A percentile compares a stretch with the other conserved stretches of the same genome.
These are phyloP conservation scores for Aphyosemion australe DNA, from an alignment of 2,113 vertebrate genomes.

Conservation along the genomic window DNA sequence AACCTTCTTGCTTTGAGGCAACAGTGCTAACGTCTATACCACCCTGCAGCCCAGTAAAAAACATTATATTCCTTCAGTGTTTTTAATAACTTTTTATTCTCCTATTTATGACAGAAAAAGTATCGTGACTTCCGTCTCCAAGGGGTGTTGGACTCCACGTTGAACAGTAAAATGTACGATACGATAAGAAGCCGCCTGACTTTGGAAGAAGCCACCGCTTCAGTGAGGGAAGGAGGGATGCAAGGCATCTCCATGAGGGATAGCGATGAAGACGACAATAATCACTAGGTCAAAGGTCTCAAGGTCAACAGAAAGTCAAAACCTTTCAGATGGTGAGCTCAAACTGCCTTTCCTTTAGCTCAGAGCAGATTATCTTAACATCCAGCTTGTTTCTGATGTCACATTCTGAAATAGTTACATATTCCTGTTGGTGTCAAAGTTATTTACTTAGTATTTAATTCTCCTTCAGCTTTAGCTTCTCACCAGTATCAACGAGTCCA, in stretches of 20 bases:
- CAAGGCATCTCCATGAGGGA: conserved; percentile 98
- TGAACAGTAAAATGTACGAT: conserved; percentile 99
- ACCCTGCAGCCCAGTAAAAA: too few species aligned
- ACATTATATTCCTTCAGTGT: neutral
- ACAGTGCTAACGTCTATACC: too few species aligned
- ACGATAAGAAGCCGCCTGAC: conserved; percentile 95
- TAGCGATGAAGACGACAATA: conserved; percentile 94
- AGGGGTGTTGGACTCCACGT: conserved; percentile 98
- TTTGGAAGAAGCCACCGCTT: conserved; percentile 94
- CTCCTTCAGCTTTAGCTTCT: neutral
- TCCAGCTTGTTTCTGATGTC: conserved; percentile 14
- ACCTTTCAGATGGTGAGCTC: conserved; percentile 27
- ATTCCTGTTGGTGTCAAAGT: conserved; percentile 9
- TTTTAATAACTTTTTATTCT: neutral
- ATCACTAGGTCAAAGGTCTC: conserved; percentile 72
- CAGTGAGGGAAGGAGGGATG: conserved; percentile 93
- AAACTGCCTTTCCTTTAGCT: conserved; percentile 29
- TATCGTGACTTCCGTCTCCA: conserved; percentile 98
- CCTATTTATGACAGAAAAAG: conserved; percentile 85
- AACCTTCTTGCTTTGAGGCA: too few species aligned
- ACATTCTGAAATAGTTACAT: conserved; percentile 12
- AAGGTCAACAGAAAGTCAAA: conserved; percentile 11
- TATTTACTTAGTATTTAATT: neutral
- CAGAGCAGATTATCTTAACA: conserved; percentile 5
- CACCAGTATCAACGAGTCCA: neutral